Conservation (phyloP, 2,888 invertebrate genomes). For the Lagria hirta region DNA sequence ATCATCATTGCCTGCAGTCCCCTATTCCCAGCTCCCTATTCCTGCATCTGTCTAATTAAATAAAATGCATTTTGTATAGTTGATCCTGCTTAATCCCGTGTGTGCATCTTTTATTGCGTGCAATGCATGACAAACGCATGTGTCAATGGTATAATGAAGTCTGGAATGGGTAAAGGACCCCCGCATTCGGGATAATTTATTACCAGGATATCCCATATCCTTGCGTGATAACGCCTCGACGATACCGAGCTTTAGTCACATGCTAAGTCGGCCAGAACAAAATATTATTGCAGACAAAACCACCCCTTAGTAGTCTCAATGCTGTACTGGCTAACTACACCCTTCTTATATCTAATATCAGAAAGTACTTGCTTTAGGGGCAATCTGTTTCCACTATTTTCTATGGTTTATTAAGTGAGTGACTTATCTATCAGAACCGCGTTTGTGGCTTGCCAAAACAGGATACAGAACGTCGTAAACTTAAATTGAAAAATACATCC, state of each 20-base stretch:
- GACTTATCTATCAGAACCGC: slow-evolving; percentile 27
- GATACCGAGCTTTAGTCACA: slow-evolving; percentile 43
- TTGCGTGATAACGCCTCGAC: slow-evolving; percentile 49
- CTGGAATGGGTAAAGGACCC: slow-evolving; percentile 39
- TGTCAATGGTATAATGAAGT: slow-evolving; percentile 49
- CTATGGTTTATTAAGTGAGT: slow-evolving; percentile 31
- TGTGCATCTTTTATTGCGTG: slow-evolving; percentile 45
- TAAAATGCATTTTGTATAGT: too few species aligned
- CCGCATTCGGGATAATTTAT: slow-evolving; percentile 48
- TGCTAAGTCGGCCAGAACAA: slow-evolving; percentile 34
- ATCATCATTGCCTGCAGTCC: too few species aligned
- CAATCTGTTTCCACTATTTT: slow-evolving; percentile 34
- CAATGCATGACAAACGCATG: slow-evolving; percentile 47
- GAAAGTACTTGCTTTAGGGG: slow-evolving; percentile 37
- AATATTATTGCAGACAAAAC: slow-evolving; percentile 24
- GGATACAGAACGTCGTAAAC: slow-evolving; percentile 16
- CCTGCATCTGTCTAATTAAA: too few species aligned
- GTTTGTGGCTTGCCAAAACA: slow-evolving; percentile 10
- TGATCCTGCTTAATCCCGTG: slow-evolving; percentile 43
- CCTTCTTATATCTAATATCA: slow-evolving; percentile 40
- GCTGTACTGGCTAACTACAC: slow-evolving; percentile 24
- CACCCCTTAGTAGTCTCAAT: slow-evolving; percentile 9
- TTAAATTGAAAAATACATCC: slow-evolving; percentile 27
- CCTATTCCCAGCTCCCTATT: too few species aligned
- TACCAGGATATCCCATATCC: slow-evolving; percentile 50